Evolutionary conservation across 2,113 vertebrate species (phyloP).

Genomic region (Toxotes chatareus): DNA sequence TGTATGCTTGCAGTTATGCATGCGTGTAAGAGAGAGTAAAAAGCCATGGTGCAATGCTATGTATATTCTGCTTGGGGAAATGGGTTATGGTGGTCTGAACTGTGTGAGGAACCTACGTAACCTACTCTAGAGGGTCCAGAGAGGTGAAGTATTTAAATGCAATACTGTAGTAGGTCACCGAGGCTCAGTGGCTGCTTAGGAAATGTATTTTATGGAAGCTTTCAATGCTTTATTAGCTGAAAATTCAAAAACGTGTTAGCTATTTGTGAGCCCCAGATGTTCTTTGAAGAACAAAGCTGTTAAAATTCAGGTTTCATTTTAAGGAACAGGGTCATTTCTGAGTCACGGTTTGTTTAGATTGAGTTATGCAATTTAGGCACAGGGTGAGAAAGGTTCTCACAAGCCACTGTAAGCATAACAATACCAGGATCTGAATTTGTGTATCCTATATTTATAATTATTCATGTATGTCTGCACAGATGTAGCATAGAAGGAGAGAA

Average conservation of each 20-base stretch:
- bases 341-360: background rate
- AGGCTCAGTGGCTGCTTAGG: slow-evolving; percentile 28
- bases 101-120: slow-evolving; percentile 42
- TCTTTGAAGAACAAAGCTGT: background rate
- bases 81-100: slow-evolving; percentile 41
- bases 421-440: slow-evolving; percentile 13
- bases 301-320: slow-evolving; percentile 6
- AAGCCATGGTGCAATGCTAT: background rate
- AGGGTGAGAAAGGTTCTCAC: background rate
- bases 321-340: slow-evolving; percentile 15
- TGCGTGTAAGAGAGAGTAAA: slow-evolving; percentile 3
- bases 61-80: slow-evolving; percentile 46
- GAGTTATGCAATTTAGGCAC: slow-evolving; percentile 1
- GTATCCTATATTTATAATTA: slow-evolving; percentile 1
- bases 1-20: background rate
- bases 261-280: background rate
- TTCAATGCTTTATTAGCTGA: background rate
- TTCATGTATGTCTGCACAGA: slow-evolving; percentile 6
- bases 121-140: slow-evolving; percentile 28
- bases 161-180: slow-evolving; percentile 29
- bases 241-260: background rate
- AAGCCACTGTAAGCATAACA: background rate
- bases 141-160: slow-evolving; percentile 59
- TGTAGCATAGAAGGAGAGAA: background rate
- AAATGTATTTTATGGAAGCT: slow-evolving; percentile 18